Conservation (phyloP, 2,888 invertebrate genomes). For the Hartigia nigra region DNA sequence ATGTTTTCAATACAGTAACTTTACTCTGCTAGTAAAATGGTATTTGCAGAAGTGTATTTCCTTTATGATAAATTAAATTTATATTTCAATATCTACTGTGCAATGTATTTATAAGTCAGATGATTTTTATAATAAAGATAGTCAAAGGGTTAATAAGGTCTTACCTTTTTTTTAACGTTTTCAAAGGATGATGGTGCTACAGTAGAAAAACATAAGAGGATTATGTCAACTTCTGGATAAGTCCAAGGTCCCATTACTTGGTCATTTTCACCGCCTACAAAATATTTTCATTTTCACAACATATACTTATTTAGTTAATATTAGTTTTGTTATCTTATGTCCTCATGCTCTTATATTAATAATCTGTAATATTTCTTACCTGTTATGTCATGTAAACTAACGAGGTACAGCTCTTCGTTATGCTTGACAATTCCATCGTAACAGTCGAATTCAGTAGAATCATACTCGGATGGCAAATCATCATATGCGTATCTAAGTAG, state of each 20-base stretch:
- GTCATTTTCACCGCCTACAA: slow-evolving; percentile 94
- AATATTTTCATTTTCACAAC: slow-evolving; percentile 3
- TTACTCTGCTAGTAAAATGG: neutral
- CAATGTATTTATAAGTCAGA: neutral
- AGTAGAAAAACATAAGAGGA: slow-evolving; percentile 98
- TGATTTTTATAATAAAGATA: neutral
- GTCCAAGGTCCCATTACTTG: slow-evolving; percentile 95
- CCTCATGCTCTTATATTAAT: neutral
- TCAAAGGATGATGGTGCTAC: slow-evolving; percentile 99
- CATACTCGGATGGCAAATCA: slow-evolving; percentile 95
- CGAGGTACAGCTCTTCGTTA: slow-evolving; percentile 98
- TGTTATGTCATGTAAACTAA: slow-evolving; percentile 99
- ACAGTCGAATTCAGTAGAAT: slow-evolving; percentile 96
- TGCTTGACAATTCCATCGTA: slow-evolving; percentile 99
- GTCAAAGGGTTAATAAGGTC: neutral
- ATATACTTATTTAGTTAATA: slow-evolving; percentile 8
- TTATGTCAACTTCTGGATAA: slow-evolving; percentile 99
- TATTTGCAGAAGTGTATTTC: neutral
- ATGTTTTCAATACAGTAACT: neutral
- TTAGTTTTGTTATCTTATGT: neutral
- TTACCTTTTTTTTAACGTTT: slow-evolving; percentile 98
- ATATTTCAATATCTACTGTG: neutral
- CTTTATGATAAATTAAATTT: neutral
- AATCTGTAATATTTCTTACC: slow-evolving; percentile 67
- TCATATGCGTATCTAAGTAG: slow-evolving; percentile 93